phyloP scores from a whole-genome alignment of 2,797 vertebrate genomes.

The Fratercula arctica region DNA sequence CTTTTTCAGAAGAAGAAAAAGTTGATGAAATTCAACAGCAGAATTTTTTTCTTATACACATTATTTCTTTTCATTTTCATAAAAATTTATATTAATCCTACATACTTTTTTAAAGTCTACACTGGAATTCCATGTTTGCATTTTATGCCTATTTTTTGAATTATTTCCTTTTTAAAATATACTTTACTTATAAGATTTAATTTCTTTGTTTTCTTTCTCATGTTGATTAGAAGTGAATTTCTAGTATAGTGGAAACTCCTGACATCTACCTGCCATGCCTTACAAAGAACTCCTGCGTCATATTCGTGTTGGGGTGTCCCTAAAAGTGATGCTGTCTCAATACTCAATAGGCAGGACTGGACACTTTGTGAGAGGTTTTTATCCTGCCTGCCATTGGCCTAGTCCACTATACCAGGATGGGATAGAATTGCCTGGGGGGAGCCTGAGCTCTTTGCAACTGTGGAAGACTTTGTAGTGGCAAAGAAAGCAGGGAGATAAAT shows the following conservation, averaged over 20 bases:
- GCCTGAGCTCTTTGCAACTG: not conserved
- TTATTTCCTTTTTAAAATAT: not conserved
- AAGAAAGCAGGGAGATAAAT: not conserved
- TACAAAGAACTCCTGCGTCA: not conserved
- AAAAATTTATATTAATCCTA: not conserved
- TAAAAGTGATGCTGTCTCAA: not conserved
- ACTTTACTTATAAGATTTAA: not conserved
- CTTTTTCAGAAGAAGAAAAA: not conserved
- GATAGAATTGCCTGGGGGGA: not conserved
- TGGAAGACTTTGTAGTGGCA: not conserved
- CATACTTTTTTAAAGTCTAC: not conserved
- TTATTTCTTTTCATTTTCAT: not conserved
- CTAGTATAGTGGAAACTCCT: not conserved
- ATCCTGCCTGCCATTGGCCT: not conserved
- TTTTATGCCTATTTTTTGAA: not conserved
- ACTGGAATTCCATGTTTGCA: not conserved
- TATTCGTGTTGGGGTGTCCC: not conserved
- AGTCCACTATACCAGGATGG: not conserved
- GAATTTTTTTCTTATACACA: not conserved
- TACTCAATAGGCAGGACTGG: not conserved
- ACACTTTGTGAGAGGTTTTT: not conserved
- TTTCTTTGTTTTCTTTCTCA: not conserved
- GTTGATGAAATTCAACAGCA: not conserved
- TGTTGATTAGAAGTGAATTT: not conserved
- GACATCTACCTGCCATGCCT: rapidly evolving